phyloP scores from a whole-genome alignment of 2,888 invertebrate genomes.

The Drosophila borealis region DNA sequence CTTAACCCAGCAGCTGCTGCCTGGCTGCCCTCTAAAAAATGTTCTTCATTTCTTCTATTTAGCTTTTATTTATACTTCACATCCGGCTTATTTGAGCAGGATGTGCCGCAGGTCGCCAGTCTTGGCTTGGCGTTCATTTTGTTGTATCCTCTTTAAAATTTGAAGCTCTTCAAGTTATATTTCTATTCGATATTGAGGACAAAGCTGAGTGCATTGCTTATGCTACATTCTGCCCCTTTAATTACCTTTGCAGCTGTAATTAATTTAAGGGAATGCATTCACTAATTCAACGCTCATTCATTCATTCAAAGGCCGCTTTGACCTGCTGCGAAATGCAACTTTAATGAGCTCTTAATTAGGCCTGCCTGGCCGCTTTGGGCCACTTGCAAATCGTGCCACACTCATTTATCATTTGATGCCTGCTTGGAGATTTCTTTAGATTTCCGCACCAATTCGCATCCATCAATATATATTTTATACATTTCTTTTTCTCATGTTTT shows the following conservation, averaged over 20 bases:
- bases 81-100: conserved; percentile 70
- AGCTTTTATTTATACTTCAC: conserved; percentile 62
- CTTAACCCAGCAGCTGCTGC: conserved; percentile 5
- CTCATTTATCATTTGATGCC: conserved; percentile 43
- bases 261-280: conserved; percentile 51
- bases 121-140: conserved; percentile 2
- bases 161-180: conserved; percentile 6
- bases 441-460: conserved; percentile 33
- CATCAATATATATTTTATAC: conserved; percentile 30
- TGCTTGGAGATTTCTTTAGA: conserved; percentile 27
- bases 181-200: neutral
- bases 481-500: conserved; percentile 21
- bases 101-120: conserved; percentile 52
- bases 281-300: conserved; percentile 25
- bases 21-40: conserved; percentile 36
- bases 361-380: conserved; percentile 28
- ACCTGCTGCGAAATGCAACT: conserved; percentile 15
- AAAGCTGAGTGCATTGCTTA: neutral
- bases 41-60: conserved; percentile 62
- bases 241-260: conserved; percentile 34
- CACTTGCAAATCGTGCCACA: conserved; percentile 3
- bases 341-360: conserved; percentile 55
- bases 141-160: conserved; percentile 27
- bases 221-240: neutral
- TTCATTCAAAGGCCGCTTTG: neutral